Evolutionary conservation across 2,888 invertebrate species (phyloP), one percentile per base, ranked within the genome.

Genomic region (Drosophila setosimentum): DNA sequence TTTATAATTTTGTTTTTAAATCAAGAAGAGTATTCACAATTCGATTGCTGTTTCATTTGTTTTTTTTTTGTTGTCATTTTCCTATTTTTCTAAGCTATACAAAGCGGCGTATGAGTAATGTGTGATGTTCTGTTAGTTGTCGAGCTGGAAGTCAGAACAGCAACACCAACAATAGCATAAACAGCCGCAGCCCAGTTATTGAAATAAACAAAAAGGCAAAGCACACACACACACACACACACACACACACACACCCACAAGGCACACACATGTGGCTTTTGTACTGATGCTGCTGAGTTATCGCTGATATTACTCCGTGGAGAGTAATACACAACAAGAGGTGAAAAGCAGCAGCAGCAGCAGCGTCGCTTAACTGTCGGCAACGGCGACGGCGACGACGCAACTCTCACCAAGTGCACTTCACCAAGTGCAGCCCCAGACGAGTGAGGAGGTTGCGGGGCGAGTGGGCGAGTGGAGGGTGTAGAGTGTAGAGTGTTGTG

Each of bases 161-260:
- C 55, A 55, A 58, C 58, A 55, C 55, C 58, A 68, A 57, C 40
- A 70, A 51, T 37, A 55, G 45, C 45, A 48, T 50, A 54, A 50
- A 63, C 37, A 40, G 60, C 54, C 54, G 54, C 61, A 72, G 78
- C 57, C 62, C 81, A 81, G 81, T 79, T 82, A 84, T 87, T 87
- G 84, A 90, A 91, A 92, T 91, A 85, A 91, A 87, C 91, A 89
- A 89, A 88, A 85, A 85, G 82, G 70, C 76, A 75, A 78, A 58
- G 18, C 30, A 45, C 66, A 67, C 49, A 40, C 76, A 74, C 53
- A 48, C 16, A 68, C 33, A 58, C 30, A 64, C 60, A 64, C 18
- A 55, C 33, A 51, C 59, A 48, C 67, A 66, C 35, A 61, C 16
- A 51, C 30, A 64, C 30, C 40, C 66, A 60, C 53, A 54, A 51